Conservation (phyloP, 2,113 vertebrate genomes). For the Manacus vitellinus region DNA sequence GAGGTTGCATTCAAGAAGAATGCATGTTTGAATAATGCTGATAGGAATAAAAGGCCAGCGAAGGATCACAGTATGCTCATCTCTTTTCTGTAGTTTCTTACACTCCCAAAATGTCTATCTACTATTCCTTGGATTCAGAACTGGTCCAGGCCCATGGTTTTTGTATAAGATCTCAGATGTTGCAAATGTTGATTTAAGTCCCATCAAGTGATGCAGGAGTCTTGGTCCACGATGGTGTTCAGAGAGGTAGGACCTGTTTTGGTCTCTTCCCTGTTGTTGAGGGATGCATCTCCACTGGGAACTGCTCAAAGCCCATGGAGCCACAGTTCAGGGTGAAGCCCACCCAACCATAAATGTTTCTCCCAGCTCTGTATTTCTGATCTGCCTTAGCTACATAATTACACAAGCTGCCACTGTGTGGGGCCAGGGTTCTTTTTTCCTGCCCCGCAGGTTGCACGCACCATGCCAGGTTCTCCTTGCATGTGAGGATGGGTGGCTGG, state of each 20-base stretch:
- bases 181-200: neutral
- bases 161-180: neutral
- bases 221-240: neutral
- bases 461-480: neutral
- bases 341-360: neutral
- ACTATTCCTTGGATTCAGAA: neutral
- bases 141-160: neutral
- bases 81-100: neutral
- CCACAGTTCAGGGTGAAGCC: neutral
- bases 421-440: neutral
- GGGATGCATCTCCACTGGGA: neutral
- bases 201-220: neutral
- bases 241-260: neutral
- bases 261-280: rapidly evolving
- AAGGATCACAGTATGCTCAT: neutral
- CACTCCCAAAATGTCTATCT: neutral
- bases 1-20: neutral
- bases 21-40: neutral
- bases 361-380: neutral
- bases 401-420: neutral
- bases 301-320: rapidly evolving
- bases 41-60: neutral
- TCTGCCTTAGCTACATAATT: neutral
- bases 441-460: rapidly evolving
- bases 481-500: neutral